Conservation (phyloP, 2,797 vertebrate species). For the Fratercula arctica region DNA sequence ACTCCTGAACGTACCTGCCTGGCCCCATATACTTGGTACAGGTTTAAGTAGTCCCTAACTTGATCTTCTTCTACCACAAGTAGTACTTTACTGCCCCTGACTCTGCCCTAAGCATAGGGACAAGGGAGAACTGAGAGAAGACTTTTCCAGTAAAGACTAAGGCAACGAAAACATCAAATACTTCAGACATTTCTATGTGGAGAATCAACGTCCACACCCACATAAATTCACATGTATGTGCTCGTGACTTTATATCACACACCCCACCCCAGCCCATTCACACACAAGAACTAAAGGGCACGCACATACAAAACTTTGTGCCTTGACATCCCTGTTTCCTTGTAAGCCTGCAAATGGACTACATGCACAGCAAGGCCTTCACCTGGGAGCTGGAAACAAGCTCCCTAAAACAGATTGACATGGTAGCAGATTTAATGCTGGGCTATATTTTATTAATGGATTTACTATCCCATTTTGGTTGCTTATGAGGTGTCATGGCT, state of each 20-base stretch:
- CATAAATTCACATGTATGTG: fast-evolving
- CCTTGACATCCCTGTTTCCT: not conserved
- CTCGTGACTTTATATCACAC: not conserved
- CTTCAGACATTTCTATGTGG: not conserved
- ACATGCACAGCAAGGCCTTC: fast-evolving
- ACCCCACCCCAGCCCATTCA: not conserved
- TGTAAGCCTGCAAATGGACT: not conserved
- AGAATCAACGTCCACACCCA: not conserved
- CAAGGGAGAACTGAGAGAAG: not conserved
- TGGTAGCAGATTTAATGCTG: not conserved
- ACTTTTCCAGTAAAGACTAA: not conserved
- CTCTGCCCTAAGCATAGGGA: not conserved
- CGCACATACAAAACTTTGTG: not conserved
- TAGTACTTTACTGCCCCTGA: not conserved
- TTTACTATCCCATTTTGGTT: not conserved
- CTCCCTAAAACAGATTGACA: not conserved
- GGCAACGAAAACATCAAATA: not conserved
- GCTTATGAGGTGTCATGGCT: not conserved
- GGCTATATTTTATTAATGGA: not conserved
- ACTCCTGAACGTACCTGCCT: not conserved
- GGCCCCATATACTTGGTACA: not conserved
- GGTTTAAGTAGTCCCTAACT: not conserved
- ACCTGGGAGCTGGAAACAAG: not conserved
- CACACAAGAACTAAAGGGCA: not conserved
- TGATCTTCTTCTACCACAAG: not conserved